Percentiles rank a stretch among this genome's conserved stretches.
phyloP scores from a whole-genome alignment of 2,888 invertebrate genomes.

The Eumerus sabulonum region DNA sequence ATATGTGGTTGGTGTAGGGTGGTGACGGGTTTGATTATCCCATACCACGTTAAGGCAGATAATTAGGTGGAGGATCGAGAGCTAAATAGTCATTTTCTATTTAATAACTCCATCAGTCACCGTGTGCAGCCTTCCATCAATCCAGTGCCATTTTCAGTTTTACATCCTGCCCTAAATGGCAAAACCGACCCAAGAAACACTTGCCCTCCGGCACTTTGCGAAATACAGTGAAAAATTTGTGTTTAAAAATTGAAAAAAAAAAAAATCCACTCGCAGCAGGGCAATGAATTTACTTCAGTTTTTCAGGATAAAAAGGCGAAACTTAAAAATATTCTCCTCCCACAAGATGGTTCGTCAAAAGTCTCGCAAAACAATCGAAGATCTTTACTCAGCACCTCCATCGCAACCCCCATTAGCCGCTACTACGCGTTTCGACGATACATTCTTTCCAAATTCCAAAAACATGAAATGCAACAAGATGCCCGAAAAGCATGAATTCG shows the following conservation, averaged over 20 bases:
- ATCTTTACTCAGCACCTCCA: conserved; percentile 73
- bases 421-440: conserved; percentile 26
- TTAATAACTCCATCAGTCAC: no score
- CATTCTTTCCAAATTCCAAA: conserved; percentile 63
- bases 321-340: conserved; percentile 34
- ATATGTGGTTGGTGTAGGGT: no score
- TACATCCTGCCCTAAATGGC: no score
- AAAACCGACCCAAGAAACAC: no score
- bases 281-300: conserved; percentile 50
- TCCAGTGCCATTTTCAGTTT: no score
- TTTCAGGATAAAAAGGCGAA: conserved; percentile 41
- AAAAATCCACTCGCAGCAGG: conserved; percentile 3
- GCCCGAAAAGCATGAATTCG: conserved; percentile 18
- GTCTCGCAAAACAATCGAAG: conserved; percentile 74
- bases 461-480: conserved; percentile 19
- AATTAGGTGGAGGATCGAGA: no score
- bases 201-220: no score
- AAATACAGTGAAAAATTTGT: no score
- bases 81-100: no score
- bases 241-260: not conserved
- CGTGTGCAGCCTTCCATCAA: no score
- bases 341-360: conserved; percentile 74
- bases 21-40: no score
- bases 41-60: no score
- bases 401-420: conserved; percentile 52